Evolutionary conservation across 2,888 invertebrate species (phyloP), one percentile per base, ranked within the genome.

Genomic region (Dendrolimus pini): DNA sequence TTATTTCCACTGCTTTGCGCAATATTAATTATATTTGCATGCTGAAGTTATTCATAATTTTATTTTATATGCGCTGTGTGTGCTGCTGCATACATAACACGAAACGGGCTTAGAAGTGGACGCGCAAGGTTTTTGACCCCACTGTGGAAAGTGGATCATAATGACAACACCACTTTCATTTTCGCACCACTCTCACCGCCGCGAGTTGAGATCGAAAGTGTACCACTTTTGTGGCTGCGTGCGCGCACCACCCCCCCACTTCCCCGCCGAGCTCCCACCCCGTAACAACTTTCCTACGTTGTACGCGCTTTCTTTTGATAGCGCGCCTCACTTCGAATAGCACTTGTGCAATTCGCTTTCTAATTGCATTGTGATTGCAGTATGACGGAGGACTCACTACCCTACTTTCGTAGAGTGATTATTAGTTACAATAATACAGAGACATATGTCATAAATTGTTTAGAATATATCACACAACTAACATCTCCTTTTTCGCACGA

Each of bases 131-230:
- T 82, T 79, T 87, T 83, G 85, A 87, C 87, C 90, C 78, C 79
- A 68, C 63, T 77, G 78, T 85, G 85, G 89, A 89, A 89, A 90
- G 89, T 89, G 82, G 83, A 88, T 81, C 87, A 87, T 86, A 84
- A 88, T 89, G 83, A 85, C 91, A 85, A 72, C 72, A 92, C 85
- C 82, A 93, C 92, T 90, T 93, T 92, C 93, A 89, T 92, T 92
- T 92, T 92, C 91, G 86, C 89, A 89, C 91, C 91, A 92, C 92
- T 92, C 89, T 89, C 87, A 88, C 88, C 79, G 71, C 70, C 76
- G 83, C 83, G 79, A 80, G 83, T 83, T 68, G 85, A 89, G 85
- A 91, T 87, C 83, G 90, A 89, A 88, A 89, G 89, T 90, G 89
- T 89, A 85, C 88, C 79, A 90, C 90, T 87, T 89, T 78, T 69